Percentiles rank a stretch among this genome's conserved stretches.
Evolutionary conservation across 2,797 vertebrate species (phyloP).

Genomic region (Limnodromus scolopaceus): DNA sequence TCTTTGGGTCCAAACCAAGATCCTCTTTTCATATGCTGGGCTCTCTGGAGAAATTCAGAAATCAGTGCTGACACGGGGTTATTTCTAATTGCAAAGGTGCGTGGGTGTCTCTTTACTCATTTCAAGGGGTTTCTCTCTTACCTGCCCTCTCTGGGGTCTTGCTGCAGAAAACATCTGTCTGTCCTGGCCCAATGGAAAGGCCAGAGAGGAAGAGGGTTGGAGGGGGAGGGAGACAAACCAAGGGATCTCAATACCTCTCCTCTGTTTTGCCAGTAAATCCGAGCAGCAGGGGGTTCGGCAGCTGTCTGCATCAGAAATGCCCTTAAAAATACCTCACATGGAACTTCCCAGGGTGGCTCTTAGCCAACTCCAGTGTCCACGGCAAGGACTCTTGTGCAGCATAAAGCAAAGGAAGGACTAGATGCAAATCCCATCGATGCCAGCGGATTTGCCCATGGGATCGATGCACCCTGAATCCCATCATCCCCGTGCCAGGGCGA

Average conservation of each 20-base stretch:
- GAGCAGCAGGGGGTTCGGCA: neutral
- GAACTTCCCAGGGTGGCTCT: neutral
- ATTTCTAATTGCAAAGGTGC: neutral
- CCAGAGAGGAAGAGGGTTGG: neutral
- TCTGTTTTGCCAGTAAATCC: neutral
- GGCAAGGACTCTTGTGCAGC: neutral
- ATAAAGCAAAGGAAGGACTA: rapidly evolving
- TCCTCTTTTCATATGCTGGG: neutral
- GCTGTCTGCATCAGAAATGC: neutral
- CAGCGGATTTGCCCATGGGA: neutral
- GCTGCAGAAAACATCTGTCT: neutral
- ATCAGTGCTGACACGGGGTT: rapidly evolving
- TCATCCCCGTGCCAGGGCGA: neutral
- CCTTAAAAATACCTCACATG: neutral
- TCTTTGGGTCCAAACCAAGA: neutral
- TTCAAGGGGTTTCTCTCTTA: neutral
- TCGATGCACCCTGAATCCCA: neutral
- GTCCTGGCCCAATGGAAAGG: neutral
- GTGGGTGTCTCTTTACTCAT: neutral
- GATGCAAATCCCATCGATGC: neutral
- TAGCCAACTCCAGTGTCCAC: neutral
- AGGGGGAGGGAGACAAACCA: neutral
- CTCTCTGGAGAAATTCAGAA: neutral
- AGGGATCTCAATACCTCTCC: neutral
- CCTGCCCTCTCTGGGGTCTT: neutral